These are phyloP conservation scores for Manis pentadactyla DNA, from an alignment of 2,797 vertebrate genomes.

Conservation along the genomic window DNA sequence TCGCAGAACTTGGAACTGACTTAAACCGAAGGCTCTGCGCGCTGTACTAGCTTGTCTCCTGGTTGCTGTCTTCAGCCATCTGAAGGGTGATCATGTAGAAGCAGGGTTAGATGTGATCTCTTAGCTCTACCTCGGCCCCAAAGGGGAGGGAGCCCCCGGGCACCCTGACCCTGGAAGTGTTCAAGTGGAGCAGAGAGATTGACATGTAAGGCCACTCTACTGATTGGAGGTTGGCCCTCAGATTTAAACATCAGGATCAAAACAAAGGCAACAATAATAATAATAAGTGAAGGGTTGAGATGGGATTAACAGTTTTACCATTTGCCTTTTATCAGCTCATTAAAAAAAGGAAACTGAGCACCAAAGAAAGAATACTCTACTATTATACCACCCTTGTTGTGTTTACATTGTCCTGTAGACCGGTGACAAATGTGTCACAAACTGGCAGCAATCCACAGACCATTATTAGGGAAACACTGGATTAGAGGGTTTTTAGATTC, in stretches of 20 bases:
- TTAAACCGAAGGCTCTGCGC: neutral
- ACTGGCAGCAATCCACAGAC: conserved; percentile 53
- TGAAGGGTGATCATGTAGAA: neutral
- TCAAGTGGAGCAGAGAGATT: neutral
- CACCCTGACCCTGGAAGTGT: neutral
- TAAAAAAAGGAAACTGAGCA: neutral
- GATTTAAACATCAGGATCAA: neutral
- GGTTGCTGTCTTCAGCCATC: neutral
- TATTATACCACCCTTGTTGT: neutral
- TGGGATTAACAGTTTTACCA: neutral
- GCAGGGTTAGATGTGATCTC: neutral
- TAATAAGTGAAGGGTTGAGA: neutral
- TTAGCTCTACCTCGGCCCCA: neutral
- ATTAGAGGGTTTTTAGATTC: conserved; percentile 16
- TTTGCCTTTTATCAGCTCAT: neutral
- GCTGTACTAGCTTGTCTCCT: neutral
- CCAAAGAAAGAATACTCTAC: neutral
- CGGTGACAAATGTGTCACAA: neutral
- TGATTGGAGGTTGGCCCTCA: neutral
- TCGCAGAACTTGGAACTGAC: neutral
- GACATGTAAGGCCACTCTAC: neutral
- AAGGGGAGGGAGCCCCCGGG: neutral
- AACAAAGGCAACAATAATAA: neutral
- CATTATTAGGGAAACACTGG: conserved; percentile 61
- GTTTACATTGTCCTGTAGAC: conserved; percentile 29